Percentiles rank a stretch among this genome's conserved stretches.
These are phyloP conservation scores for Lipophrys pholis DNA, from an alignment of 2,113 vertebrate species.

Conservation along the genomic window DNA sequence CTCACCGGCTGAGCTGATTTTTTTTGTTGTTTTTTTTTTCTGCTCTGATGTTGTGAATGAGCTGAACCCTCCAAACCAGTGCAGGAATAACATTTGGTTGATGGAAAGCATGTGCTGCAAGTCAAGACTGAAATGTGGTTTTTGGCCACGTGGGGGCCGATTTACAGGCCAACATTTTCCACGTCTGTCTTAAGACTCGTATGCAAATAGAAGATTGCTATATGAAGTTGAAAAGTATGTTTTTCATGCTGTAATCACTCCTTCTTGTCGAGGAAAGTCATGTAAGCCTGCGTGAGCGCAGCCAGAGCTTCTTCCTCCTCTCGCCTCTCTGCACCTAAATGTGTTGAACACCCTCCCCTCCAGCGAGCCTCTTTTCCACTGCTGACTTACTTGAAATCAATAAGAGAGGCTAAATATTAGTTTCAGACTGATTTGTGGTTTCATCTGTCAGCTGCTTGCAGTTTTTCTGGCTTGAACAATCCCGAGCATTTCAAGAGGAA, in stretches of 20 bases:
- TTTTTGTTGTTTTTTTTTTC: conserved; percentile 16
- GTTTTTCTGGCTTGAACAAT: conserved; percentile 76
- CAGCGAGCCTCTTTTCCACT: background rate
- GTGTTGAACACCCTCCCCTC: conserved; percentile 56
- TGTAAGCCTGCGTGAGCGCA: conserved; percentile 52
- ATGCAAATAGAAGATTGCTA: too few species aligned
- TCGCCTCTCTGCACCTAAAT: conserved; percentile 36
- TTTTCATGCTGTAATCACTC: too few species aligned
- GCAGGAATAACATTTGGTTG: conserved; percentile 46
- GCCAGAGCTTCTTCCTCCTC: conserved; percentile 41
- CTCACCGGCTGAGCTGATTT: conserved; percentile 38
- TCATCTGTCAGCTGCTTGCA: conserved; percentile 71
- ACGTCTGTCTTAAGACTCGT: too few species aligned
- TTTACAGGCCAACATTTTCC: too few species aligned
- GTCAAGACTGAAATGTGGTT: background rate
- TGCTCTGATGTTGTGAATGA: conserved; percentile 37
- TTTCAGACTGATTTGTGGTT: conserved; percentile 81
- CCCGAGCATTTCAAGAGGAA: conserved; percentile 73
- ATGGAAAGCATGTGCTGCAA: conserved; percentile 52
- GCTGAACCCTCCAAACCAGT: conserved; percentile 29
- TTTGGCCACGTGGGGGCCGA: too few species aligned
- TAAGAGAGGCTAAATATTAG: conserved; percentile 70
- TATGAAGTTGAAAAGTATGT: too few species aligned
- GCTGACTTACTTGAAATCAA: conserved; percentile 12
- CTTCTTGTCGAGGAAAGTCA: conserved; percentile 59